Base-by-base conservation (phyloP, 2,888 invertebrate species). In the Hyposoter didymator region DNA sequence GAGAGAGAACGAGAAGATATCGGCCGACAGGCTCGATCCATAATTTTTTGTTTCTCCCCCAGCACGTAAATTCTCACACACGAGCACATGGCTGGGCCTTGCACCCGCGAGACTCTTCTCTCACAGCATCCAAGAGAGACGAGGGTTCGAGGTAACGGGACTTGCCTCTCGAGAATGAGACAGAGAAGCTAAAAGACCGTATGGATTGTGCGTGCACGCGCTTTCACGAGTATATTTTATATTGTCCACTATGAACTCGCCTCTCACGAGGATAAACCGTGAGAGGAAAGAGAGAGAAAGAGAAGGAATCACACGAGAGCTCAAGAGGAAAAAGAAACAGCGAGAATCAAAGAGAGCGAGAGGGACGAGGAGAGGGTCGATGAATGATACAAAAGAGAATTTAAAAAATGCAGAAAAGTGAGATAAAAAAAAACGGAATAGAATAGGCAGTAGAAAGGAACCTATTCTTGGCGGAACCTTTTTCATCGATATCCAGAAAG, bases 61-160 rank as follows among this genome's bases (percentile, higher is more conserved):
- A 83, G 62, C 39, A 80, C 80, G 84, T 87, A 82, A 86, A 75
- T 55, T 73, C 78, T 52, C 79, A 74, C 35, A 86, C 82, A 76
- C 82, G 70, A 66, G 79, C 76, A 83, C 73, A 83, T 82, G 75
- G 73, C 62, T 66, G 59, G 52, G 76, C 67, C 59, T 47, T 19
- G 72, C 64, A 73, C 73, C 45, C 64, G 73, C 52, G 17, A 81
- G 62, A 83, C 78, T 76, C 72, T 83, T 79, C 82, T 59, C 82
- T 74, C 78, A 79, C 76, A 75, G 80, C 79, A 85, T 74, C 73
- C 69, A 43, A 32, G 78, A 59, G 86, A 87, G 83, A 82, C 89
- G 91, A 92, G 92, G 91, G 91, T 91, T 92, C 91, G 91, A 91
- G 89, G 87, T 92, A 92, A 92, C 92, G 92, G 92, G 91, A 92